Base-by-base conservation (phyloP, 2,797 vertebrate species). In the Rallus crepitans region DNA sequence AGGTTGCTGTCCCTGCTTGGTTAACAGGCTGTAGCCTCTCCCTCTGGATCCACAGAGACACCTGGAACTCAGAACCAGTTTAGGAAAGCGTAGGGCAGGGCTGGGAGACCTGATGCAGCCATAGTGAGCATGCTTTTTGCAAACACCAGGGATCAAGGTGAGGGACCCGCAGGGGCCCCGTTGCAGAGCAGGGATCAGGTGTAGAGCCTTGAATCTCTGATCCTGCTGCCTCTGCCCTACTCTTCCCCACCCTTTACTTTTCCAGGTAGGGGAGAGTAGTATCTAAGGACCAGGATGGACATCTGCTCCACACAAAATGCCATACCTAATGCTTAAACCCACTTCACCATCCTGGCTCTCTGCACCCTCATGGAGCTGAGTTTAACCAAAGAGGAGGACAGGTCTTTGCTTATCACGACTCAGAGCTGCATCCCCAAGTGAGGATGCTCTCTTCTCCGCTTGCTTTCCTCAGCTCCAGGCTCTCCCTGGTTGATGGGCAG, bases 351-450 rank as follows among this genome's bases (percentile, higher is more conserved):
- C 7, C 30, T 20, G 65, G 15, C 69, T 75, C 39, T 18, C 30
- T 25, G 40, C 57, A 27, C 37, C 0, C 0, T 63, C 27, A 15
- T 0, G 2, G 35, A 39, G 70, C 48, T 47, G 59, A 39, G 64
- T 24, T 11, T 2, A 8, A 21, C 24, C 59, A 14, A 35, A 19
- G 14, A 14, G 42, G 28, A 48, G 63, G 70, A 0, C 25, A 48
- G 18, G 2, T 17, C 40, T 39, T 35, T 10, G 7, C 4, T 56
- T 35, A 0, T 3, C 24, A 1, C 2, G 2, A 2, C 18, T 18
- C 63, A 8, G 7, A 42, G 47, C 39, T 23, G 21, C 25, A 8
- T 25, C 28, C 57, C 9, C 66, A 13, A 0, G 1, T 4, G 63
- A 60, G 39, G 27, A 39, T 12, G 21, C 6, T 14, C 10, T 21